Base-by-base conservation (phyloP, 2,888 invertebrate species). In the Pollenia amentaria region DNA sequence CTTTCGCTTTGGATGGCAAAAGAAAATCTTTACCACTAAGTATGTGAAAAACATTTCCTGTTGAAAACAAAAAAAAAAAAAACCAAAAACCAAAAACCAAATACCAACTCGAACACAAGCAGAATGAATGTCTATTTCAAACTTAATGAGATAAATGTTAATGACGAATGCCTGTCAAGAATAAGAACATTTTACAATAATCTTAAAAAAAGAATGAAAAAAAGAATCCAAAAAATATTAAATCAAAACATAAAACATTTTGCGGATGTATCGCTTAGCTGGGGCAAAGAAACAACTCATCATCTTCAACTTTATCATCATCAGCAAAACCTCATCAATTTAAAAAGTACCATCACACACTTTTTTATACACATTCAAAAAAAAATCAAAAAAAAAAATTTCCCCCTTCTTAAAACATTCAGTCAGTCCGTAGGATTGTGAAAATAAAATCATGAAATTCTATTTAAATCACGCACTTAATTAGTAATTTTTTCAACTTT, bases 391-490 rank as follows among this genome's bases (percentile, higher is more conserved):
- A 14, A 67, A 14, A 67, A 14, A 12, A 29, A 29, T 18, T 7
- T 16, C n/a, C 11, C 40, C 42, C 14, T 40, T 18, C 53, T 53
- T 69, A 14, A 46, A 65, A 67, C 70, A 42, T 18, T 42, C 78
- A 18, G 16, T 42, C 62, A n/a, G 18, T 64, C 62, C 11, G 51
- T 72, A 73, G 72, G 40, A 18, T 73, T 72, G 29, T 29, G n/a
- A 65, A 80, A 80, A 84, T 29, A 55, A 72, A 84, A 79, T 69
- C 79, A 79, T 76, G 72, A 84, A 84, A 80, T 73, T 84, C 87
- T 84, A 87, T 87, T 84, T 84, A 87, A 87, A 84, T 87, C 87
- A 87, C 77, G 80, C 87, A 87, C 87, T 87, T 87, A 87, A 87
- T 87, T 87, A 87, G 87, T 87, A 76, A 48, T 48, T 72, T 60